These are phyloP conservation scores for Fratercula arctica DNA, from an alignment of 2,797 vertebrate genomes.

Conservation along the genomic window DNA sequence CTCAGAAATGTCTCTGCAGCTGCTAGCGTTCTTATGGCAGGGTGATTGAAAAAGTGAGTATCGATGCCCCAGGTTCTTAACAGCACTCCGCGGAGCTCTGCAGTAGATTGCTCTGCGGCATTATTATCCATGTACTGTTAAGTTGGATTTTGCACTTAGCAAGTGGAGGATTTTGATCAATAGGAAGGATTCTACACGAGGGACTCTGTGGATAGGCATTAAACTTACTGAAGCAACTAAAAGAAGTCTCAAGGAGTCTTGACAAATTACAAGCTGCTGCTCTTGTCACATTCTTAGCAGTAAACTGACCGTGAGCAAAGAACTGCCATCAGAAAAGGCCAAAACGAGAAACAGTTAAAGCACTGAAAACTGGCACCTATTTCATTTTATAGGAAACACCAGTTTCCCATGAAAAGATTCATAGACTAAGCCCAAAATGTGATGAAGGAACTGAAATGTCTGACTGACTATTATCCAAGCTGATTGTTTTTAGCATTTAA, in stretches of 20 bases:
- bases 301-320: conserved; percentile 29
- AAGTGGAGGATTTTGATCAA: conserved; percentile 59
- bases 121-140: conserved; percentile 38
- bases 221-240: conserved; percentile 58
- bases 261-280: conserved; percentile 26
- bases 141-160: conserved; percentile 27
- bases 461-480: background rate
- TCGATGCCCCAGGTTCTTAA: background rate
- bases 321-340: background rate
- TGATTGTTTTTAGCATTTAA: background rate
- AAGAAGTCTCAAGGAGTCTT: conserved; percentile 47
- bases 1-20: background rate
- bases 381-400: background rate
- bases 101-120: background rate
- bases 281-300: conserved; percentile 36
- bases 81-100: background rate
- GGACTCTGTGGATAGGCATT: background rate
- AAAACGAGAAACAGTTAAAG: background rate
- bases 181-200: background rate
- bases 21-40: background rate
- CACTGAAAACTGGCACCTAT: background rate
- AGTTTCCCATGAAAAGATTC: background rate
- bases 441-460: background rate
- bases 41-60: background rate
- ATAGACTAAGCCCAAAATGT: background rate